Percentiles rank a stretch among this genome's conserved stretches.
Evolutionary conservation across 1,140 invertebrate genomes (phyloP).

Genomic region (Akabosia matsudoensis): DNA sequence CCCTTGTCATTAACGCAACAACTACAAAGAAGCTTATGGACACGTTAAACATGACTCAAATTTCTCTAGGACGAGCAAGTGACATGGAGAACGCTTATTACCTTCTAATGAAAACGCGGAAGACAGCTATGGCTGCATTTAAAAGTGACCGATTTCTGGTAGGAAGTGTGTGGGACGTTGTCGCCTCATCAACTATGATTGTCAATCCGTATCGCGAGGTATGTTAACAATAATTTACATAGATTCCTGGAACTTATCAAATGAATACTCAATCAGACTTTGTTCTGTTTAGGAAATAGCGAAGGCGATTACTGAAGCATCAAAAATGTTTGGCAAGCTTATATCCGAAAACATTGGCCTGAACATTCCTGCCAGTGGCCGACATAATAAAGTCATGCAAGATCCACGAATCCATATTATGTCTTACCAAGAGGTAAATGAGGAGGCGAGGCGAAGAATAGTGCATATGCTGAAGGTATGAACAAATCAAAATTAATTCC

Average conservation of each 20-base stretch:
- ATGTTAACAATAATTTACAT: not conserved
- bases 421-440: conserved; percentile 5
- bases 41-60: conserved; percentile 52
- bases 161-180: conserved; percentile 54
- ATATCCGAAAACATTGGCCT: not conserved
- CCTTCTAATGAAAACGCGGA: conserved; percentile 48
- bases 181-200: conserved; percentile 50
- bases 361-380: not conserved
- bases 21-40: conserved; percentile 51
- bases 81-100: conserved; percentile 52
- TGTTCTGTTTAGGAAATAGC: conserved; percentile 14
- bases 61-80: conserved; percentile 50
- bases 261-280: too few relatives aligned
- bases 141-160: conserved; percentile 54
- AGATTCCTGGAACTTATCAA: not conserved
- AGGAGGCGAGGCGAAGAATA: conserved; percentile 8
- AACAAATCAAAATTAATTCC: not conserved
- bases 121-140: conserved; percentile 50
- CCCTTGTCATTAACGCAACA: conserved; percentile 54
- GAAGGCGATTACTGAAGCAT: not conserved
- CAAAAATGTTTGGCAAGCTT: conserved; percentile 1
- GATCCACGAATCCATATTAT: conserved; percentile 10
- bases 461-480: conserved; percentile 12
- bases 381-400: conserved; percentile 15
- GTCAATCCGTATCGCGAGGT: conserved; percentile 41